A percentile compares a stretch with the other conserved stretches of the same genome.
Conservation (phyloP, 2,113 vertebrate genomes). For the Forbesichthys papilliferus region DNA sequence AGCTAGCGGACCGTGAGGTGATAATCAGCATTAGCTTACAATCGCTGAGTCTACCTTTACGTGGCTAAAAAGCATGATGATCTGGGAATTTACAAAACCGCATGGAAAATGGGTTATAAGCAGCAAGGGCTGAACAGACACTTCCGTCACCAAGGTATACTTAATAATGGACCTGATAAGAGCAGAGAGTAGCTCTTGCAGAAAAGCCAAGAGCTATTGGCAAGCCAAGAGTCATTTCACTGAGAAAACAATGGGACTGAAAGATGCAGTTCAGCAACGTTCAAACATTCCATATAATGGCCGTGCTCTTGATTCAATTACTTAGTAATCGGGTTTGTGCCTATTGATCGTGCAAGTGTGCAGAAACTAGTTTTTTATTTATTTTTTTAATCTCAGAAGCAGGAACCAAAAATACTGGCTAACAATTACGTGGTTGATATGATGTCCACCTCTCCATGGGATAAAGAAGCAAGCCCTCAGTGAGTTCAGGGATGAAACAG, state of each 20-base stretch:
- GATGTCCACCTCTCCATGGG: not conserved
- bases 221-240: not conserved
- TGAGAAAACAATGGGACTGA: constrained; percentile 19
- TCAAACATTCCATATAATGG: constrained; percentile 36
- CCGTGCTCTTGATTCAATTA: constrained; percentile 14
- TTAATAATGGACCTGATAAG: constrained; percentile 59
- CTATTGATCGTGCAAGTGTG: constrained; percentile 33
- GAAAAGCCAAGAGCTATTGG: constrained; percentile 15
- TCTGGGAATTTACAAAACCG: constrained; percentile 47
- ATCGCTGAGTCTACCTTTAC: no score
- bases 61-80: no score
- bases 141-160: constrained; percentile 44
- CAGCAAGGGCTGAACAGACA: constrained; percentile 45
- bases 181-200: constrained; percentile 51
- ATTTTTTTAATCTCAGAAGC: not conserved
- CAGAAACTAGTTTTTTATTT: not conserved
- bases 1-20: no score
- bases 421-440: constrained; percentile 1
- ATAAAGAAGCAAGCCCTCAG: not conserved
- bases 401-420: not conserved
- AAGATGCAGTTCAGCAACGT: constrained; percentile 30
- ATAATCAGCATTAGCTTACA: not conserved
- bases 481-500: not conserved
- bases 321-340: constrained; percentile 35
- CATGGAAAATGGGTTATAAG: constrained; percentile 64